Percentiles rank a stretch among this genome's conserved stretches.
Evolutionary conservation across 1,140 invertebrate genomes (phyloP).

Genomic region (Dysdera silvatica): DNA sequence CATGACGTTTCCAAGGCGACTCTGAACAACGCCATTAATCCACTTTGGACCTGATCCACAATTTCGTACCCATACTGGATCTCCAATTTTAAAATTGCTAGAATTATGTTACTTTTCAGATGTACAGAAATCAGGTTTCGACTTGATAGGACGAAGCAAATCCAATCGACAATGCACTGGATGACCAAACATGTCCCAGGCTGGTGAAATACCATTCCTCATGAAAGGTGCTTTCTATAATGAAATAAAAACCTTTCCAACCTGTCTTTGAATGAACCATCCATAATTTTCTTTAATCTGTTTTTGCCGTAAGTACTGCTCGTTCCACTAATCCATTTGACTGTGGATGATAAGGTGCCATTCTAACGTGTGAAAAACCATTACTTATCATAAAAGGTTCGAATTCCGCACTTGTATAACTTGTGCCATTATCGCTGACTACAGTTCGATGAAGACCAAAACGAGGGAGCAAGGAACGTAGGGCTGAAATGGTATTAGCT

Average conservation of each 20-base stretch:
- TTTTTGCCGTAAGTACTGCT: constrained; percentile 29
- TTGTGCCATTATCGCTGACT: constrained; percentile 36
- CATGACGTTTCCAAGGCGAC: not conserved
- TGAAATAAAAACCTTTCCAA: not conserved
- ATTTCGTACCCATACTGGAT: not conserved
- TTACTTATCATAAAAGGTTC: constrained; percentile 29
- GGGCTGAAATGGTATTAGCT: not conserved
- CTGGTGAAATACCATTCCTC: not conserved
- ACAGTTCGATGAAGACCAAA: not conserved
- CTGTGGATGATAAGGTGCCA: constrained; percentile 34
- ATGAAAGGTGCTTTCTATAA: not conserved
- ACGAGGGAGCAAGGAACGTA: not conserved
- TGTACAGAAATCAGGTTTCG: not conserved
- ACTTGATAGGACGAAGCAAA: not conserved
- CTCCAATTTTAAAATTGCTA: not conserved
- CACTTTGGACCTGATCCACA: not conserved
- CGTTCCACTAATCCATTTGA: constrained; percentile 37
- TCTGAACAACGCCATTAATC: not conserved
- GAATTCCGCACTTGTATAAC: constrained; percentile 34
- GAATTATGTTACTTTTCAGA: not conserved
- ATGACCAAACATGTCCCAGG: not conserved
- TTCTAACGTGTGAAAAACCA: constrained; percentile 30
- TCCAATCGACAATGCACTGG: not conserved
- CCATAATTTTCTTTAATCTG: not conserved
- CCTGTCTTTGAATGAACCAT: not conserved